phyloP scores from a whole-genome alignment of 2,888 invertebrate species.

The Tricholauxania praeusta region DNA sequence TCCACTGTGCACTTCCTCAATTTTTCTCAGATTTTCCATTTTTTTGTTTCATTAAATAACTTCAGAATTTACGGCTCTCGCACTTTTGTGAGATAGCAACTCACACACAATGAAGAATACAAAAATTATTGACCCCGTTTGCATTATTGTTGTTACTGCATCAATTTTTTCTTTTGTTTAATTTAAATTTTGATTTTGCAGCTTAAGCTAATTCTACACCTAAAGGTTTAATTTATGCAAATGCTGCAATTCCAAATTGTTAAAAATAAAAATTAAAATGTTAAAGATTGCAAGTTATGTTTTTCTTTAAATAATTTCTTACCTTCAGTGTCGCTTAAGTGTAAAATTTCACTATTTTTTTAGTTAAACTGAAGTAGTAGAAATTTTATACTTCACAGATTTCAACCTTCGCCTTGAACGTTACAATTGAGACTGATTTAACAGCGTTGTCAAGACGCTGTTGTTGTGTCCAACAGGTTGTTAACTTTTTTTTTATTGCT shows the following conservation, averaged over 20 bases:
- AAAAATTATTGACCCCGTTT: slow-evolving; percentile 5
- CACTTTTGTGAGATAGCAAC: too few relatives aligned
- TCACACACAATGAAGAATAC: not conserved
- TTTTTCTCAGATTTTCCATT: too few relatives aligned
- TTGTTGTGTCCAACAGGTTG: slow-evolving; percentile 41
- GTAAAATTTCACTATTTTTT: slow-evolving; percentile 25
- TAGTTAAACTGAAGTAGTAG: slow-evolving; percentile 1
- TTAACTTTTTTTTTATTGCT: slow-evolving; percentile 41
- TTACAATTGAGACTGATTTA: slow-evolving; percentile 57
- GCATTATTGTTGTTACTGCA: not conserved
- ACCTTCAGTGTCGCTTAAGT: not conserved
- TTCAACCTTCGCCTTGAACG: slow-evolving; percentile 65
- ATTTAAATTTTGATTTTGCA: not conserved
- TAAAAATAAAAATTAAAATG: too few relatives aligned
- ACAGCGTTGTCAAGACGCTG: slow-evolving; percentile 37
- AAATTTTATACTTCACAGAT: not conserved
- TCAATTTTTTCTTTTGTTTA: not conserved
- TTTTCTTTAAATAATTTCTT: not conserved
- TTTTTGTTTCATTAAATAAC: too few relatives aligned
- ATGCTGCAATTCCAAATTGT: not conserved
- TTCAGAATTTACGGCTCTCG: too few relatives aligned
- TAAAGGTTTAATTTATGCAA: slow-evolving; percentile 7
- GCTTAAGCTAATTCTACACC: slow-evolving; percentile 1
- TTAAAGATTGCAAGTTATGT: too few relatives aligned
- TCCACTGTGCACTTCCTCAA: too few relatives aligned